Conservation (phyloP, 2,113 vertebrate genomes). For the Ciconia maguari region DNA sequence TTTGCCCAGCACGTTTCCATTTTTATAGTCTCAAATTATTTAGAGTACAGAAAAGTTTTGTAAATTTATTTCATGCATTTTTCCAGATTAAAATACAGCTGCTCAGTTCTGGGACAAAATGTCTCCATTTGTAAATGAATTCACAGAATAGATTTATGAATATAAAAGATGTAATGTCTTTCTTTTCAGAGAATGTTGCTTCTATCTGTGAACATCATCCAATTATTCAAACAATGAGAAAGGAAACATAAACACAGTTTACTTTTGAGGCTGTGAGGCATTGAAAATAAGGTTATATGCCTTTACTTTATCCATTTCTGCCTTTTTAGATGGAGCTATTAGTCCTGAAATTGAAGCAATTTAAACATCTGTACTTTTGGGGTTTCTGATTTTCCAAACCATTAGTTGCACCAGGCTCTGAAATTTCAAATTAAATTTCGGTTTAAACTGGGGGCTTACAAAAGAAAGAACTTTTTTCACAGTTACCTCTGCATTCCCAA, state of each 20-base stretch:
- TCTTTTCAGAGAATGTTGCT: neutral
- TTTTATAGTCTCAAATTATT: neutral
- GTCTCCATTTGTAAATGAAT: neutral
- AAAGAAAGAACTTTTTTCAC: neutral
- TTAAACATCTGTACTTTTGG: neutral
- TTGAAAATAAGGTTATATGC: neutral
- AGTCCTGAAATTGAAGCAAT: neutral
- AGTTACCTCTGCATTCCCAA: neutral
- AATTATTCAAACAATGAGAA: constrained; percentile 29
- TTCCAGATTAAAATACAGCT: neutral
- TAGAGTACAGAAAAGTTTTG: neutral
- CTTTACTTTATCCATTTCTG: neutral
- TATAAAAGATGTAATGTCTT: neutral
- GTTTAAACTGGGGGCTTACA: neutral
- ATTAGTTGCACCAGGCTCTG: neutral
- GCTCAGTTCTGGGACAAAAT: neutral
- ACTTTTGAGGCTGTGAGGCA: neutral
- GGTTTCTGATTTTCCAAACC: constrained; percentile 15
- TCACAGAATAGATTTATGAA: neutral
- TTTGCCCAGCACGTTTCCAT: neutral
- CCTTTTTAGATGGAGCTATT: neutral
- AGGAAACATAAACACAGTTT: constrained; percentile 1
- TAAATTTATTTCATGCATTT: neutral
- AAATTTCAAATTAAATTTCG: constrained; percentile 11
- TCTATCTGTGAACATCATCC: neutral